Evolutionary conservation across 2,797 vertebrate genomes (phyloP), one percentile per base, ranked within the genome.

Genomic region (Ceyx erithaca): DNA sequence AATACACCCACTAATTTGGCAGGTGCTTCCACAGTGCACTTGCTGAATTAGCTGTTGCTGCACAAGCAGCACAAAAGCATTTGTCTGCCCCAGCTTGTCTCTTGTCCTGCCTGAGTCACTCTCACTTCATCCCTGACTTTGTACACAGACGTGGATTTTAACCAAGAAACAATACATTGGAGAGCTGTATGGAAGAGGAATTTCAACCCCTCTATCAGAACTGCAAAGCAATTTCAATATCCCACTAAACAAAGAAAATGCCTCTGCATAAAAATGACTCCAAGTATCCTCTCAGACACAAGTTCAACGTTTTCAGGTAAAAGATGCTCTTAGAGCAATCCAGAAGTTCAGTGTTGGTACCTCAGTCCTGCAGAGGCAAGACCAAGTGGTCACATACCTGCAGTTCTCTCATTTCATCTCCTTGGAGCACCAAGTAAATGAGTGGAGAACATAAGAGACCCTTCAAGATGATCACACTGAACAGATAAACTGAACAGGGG

Each of bases 31-130:
- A 48, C 72, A 51, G 43, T 10, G 62, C 12, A n/a, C 62, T 75
- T 90, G 49, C 77, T 78, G 69, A 78, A 85, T 87, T 71, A 80
- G 72, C 41, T 89, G 37, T 4, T 67, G 72, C 52, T 76, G 69
- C 54, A 89, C 30, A 58, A 80, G 69, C 54, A 80, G 46, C 21
- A 85, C 69, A 72, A 71, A 87, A 67, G 23, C 31, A 73, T 87
- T 84, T 84, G 55, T 55, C 43, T 59, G n/a, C 59, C 28, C 14
- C 37, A 30, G 25, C 63, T 62, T 63, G 12, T 49, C 1, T 28
- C 63, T 62, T 63, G 12, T 49, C 1, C 7, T 66, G 61, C 49
- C 52, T 31, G 37, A 64, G 25, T 55, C 57, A 57, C 57, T 57
- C 5, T 3, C 46, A 57, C 4, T 78, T 80, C 52, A 16, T 30